Conservation (phyloP, 2,797 vertebrate species). For the Anabacerthia variegaticeps region DNA sequence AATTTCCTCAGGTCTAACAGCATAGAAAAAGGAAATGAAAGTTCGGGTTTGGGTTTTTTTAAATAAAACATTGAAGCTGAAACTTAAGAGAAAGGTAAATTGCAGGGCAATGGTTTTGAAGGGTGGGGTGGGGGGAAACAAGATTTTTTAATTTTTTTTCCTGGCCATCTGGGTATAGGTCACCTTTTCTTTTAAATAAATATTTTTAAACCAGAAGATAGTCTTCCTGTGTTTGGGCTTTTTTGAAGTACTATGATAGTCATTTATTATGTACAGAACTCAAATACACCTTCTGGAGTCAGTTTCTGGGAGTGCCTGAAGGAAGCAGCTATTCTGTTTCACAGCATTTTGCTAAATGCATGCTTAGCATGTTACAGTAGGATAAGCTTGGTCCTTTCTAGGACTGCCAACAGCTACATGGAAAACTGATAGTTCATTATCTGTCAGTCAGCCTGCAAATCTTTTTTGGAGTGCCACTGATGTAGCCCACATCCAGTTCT, state of each 20-base stretch:
- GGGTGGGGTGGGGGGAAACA: background rate
- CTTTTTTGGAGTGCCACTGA: background rate
- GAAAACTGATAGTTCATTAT: background rate
- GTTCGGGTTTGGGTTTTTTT: background rate
- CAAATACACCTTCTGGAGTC: background rate
- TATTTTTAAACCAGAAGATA: slow-evolving; percentile 54
- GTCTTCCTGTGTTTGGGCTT: background rate
- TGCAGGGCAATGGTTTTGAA: background rate
- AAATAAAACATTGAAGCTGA: background rate
- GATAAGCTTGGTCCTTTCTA: background rate
- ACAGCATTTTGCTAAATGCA: background rate
- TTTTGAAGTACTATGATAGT: background rate
- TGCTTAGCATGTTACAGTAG: background rate
- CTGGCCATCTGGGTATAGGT: background rate
- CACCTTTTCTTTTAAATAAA: slow-evolving; percentile 66
- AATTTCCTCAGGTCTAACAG: slow-evolving; percentile 16
- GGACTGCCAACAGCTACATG: background rate
- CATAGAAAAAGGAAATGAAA: slow-evolving; percentile 27
- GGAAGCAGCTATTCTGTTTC: background rate
- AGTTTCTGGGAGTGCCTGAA: background rate
- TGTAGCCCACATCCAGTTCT: background rate
- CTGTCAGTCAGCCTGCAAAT: background rate
- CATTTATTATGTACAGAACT: background rate
- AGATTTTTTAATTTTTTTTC: background rate
- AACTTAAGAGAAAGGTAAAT: slow-evolving; percentile 44